A percentile compares a stretch with the other conserved stretches of the same genome.
These are phyloP conservation scores for Pemphigus obesinymphae DNA, from an alignment of 1,140 invertebrate species.

Conservation along the genomic window DNA sequence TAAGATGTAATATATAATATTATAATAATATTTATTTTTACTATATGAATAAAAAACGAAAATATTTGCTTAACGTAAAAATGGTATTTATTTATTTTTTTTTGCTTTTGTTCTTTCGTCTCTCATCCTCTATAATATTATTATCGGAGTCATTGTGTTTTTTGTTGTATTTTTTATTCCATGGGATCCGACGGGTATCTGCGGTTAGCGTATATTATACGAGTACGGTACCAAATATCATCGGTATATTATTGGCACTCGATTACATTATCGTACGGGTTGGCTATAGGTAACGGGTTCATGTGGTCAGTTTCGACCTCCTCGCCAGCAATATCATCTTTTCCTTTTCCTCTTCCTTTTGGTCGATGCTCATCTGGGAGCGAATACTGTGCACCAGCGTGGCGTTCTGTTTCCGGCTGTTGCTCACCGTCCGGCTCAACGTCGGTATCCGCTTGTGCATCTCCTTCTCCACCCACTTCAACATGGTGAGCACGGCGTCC, in stretches of 20 bases:
- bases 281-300: neutral
- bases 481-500: slow-evolving; percentile 79
- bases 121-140: too few relatives aligned
- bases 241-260: too few relatives aligned
- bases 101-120: too few relatives aligned
- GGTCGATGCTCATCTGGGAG: slow-evolving; percentile 49
- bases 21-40: too few relatives aligned
- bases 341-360: slow-evolving; percentile 45
- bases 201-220: too few relatives aligned
- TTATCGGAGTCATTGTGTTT: neutral
- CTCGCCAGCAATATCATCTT: slow-evolving; percentile 40
- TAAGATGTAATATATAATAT: neutral
- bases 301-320: slow-evolving; percentile 35
- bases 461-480: slow-evolving; percentile 83
- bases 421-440: slow-evolving; percentile 33
- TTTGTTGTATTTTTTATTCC: too few relatives aligned
- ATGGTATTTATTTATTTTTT: neutral
- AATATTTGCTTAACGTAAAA: neutral
- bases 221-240: too few relatives aligned
- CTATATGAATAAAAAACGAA: neutral
- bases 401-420: slow-evolving; percentile 34
- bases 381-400: slow-evolving; percentile 44
- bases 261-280: too few relatives aligned
- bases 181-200: too few relatives aligned
- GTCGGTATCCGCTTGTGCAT: slow-evolving; percentile 69